These are phyloP conservation scores for Drosophila birchii DNA, from an alignment of 2,888 invertebrate species.

Conservation along the genomic window DNA sequence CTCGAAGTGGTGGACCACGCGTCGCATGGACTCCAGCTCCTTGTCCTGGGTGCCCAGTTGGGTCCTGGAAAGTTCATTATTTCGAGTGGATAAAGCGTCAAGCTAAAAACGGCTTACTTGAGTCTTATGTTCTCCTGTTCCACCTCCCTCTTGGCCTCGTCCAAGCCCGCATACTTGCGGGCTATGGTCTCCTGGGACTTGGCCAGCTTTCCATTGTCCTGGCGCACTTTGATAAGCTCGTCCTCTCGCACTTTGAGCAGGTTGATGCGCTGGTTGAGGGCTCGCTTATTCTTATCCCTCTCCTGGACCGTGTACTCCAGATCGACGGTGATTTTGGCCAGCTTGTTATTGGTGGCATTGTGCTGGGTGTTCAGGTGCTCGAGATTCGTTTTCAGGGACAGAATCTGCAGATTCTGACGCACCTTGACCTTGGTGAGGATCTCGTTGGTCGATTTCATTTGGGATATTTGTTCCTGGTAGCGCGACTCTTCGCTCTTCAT, in stretches of 20 bases:
- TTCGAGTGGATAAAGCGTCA: too few species aligned
- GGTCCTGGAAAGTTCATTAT: slow-evolving; percentile 55
- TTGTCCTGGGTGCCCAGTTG: slow-evolving; percentile 82
- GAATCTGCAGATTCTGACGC: slow-evolving; percentile 83
- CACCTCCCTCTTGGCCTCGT: slow-evolving; percentile 75
- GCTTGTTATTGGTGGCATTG: slow-evolving; percentile 81
- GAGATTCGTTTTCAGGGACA: slow-evolving; percentile 82
- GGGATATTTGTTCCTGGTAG: slow-evolving; percentile 77
- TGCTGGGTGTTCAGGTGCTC: slow-evolving; percentile 82
- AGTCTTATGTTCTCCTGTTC: slow-evolving; percentile 81
- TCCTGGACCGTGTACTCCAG: slow-evolving; percentile 82
- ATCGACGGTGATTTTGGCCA: slow-evolving; percentile 82
- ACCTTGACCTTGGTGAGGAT: slow-evolving; percentile 82
- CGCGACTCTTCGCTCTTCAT: slow-evolving; percentile 78
- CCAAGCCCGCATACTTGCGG: slow-evolving; percentile 79
- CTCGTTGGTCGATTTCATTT: slow-evolving; percentile 74
- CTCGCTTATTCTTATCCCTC: slow-evolving; percentile 81
- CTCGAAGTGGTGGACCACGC: slow-evolving; percentile 80
- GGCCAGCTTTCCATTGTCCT: slow-evolving; percentile 80
- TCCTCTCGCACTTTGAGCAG: slow-evolving; percentile 84
- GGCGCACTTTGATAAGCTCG: slow-evolving; percentile 81
- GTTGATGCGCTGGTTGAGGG: slow-evolving; percentile 80
- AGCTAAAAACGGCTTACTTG: slow-evolving; percentile 58
- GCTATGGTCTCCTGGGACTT: slow-evolving; percentile 82
- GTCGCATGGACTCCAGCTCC: slow-evolving; percentile 82